Conservation (phyloP, 2,113 vertebrate species). For the Prolemur simus region DNA sequence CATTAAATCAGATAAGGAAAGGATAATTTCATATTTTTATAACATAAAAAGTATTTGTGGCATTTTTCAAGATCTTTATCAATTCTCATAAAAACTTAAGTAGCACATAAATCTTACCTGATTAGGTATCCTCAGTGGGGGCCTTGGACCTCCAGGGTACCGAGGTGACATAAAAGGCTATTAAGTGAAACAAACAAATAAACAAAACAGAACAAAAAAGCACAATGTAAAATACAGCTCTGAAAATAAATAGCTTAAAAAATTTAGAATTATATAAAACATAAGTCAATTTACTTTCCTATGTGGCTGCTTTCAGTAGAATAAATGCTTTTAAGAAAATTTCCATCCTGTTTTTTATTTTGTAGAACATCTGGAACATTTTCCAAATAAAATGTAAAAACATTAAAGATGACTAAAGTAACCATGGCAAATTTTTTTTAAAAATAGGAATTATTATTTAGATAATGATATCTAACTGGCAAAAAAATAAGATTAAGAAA, state of each 20-base stretch:
- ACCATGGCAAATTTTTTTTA: not conserved
- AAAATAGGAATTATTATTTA: conserved; percentile 37
- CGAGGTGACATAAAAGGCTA: conserved; percentile 99
- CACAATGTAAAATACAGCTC: conserved; percentile 16
- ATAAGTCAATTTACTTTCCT: conserved; percentile 12
- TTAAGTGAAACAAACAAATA: conserved; percentile 60
- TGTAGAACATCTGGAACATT: conserved; percentile 15
- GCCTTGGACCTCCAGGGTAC: conserved; percentile 98
- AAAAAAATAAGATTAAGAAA: conserved; percentile 42
- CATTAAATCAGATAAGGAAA: not conserved
- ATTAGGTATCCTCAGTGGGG: conserved; percentile 96
- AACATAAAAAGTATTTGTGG: not conserved
- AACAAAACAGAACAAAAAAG: conserved; percentile 60
- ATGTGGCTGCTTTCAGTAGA: not conserved
- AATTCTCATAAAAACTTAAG: not conserved
- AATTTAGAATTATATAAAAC: not conserved
- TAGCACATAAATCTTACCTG: conserved; percentile 87
- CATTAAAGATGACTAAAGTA: not conserved
- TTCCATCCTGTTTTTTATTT: not conserved
- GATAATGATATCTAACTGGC: not conserved
- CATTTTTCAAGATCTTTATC: conserved; percentile 31
- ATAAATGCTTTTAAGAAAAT: conserved; percentile 24
- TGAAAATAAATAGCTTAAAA: not conserved
- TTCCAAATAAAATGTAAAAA: conserved; percentile 39
- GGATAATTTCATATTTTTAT: not conserved